Base-by-base conservation (phyloP, 2,797 vertebrate genomes). In the Mus spretus region DNA sequence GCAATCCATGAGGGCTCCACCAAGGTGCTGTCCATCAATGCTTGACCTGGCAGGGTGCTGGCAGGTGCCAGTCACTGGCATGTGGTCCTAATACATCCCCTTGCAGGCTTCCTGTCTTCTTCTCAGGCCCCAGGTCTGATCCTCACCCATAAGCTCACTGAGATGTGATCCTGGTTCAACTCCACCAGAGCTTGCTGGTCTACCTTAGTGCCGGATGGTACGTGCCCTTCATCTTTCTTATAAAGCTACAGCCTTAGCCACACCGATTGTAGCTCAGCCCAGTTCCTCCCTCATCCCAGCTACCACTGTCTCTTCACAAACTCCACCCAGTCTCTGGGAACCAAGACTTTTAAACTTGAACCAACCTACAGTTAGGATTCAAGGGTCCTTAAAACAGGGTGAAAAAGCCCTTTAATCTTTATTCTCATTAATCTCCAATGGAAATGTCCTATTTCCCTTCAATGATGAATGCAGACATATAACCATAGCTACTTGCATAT, bases 401-500 rank as follows among this genome's bases (percentile, higher is more conserved):
- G 55, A 47, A 17, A 55, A 86, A 44, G 28, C 0, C 1, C 17
- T 19, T 2, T n/a, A 2, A 40, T 40, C 13, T 89, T 89, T 44
- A 57, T 90, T 84, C 93, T 89, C 61, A 85, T 65, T 40, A 24
- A 61, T 63, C 28, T 81, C 22, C 67, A 82, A n/a, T 9, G 78
- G 59, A 84, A 96, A 91, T 78, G 79, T 75, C 57, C 57, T 53
- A 61, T 80, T 87, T 95, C 55, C 79, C 91, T 93, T 96, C 86
- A 34, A 31, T 81, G 70, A 77, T 13, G 44, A 82, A 85, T 17
- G 2, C 59, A 87, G 77, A 95, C 47, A 91, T 70, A 6, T 72
- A 81, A 72, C 31, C 72, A 44, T 63, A 83, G 50, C 20, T 72
- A 83, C 89, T 90, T 96, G 65, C 47, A 70, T 6, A 78, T 81